These are phyloP conservation scores for Hyles vespertilio DNA, from an alignment of 1,140 invertebrate species.

Conservation along the genomic window DNA sequence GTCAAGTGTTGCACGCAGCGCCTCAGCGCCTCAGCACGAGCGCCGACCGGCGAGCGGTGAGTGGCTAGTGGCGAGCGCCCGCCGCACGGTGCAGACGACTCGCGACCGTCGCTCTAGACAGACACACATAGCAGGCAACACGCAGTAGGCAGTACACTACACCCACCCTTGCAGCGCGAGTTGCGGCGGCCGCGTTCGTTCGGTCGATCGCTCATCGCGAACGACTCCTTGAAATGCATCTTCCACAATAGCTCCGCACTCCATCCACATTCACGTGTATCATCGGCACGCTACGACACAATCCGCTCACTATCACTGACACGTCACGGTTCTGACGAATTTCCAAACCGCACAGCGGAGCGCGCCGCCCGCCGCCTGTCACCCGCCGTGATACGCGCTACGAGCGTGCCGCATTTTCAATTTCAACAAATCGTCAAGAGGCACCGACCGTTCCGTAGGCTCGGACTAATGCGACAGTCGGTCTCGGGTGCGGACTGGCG, in stretches of 20 bases:
- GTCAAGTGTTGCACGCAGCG: slow-evolving; percentile 2
- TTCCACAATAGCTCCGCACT: slow-evolving; percentile 60
- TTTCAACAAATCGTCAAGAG: slow-evolving; percentile 38
- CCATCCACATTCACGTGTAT: slow-evolving; percentile 69
- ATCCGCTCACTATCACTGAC: slow-evolving; percentile 60
- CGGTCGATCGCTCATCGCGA: slow-evolving; percentile 73
- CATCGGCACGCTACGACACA: slow-evolving; percentile 63
- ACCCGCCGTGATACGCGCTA: slow-evolving; percentile 36
- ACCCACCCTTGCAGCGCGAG: slow-evolving; percentile 73
- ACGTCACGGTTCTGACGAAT: slow-evolving; percentile 41
- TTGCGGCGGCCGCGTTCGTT: slow-evolving; percentile 71
- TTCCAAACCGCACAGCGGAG: slow-evolving; percentile 19
- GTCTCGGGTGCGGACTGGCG: slow-evolving; percentile 65
- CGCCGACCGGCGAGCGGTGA: too few relatives aligned
- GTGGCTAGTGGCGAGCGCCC: too few relatives aligned
- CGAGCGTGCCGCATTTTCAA: slow-evolving; percentile 51
- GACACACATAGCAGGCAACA: background rate
- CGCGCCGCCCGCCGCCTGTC: slow-evolving; percentile 22
- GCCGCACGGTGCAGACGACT: slow-evolving; percentile 23
- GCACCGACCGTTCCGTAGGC: slow-evolving; percentile 46
- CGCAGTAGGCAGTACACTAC: slow-evolving; percentile 32
- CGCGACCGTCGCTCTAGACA: slow-evolving; percentile 12
- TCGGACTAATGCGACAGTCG: slow-evolving; percentile 62
- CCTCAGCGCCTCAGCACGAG: too few relatives aligned
- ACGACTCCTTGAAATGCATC: slow-evolving; percentile 75